Evolutionary conservation across 2,797 vertebrate species (phyloP).

Genomic region (Danio jaintianensis): DNA sequence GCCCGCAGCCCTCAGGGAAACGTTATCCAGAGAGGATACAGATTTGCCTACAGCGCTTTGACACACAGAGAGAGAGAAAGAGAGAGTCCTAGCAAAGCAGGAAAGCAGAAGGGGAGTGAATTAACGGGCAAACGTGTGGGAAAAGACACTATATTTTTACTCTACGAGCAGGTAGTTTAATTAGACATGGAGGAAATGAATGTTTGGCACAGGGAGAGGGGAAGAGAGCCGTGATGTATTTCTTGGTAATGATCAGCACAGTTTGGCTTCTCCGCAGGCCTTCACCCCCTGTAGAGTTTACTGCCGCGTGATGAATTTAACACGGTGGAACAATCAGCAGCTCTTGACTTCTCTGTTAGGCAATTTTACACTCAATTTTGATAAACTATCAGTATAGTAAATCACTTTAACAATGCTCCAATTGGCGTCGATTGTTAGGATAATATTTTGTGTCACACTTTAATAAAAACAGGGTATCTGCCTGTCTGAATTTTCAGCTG

Average conservation of each 20-base stretch:
- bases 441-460: slow-evolving; percentile 9
- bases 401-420: slow-evolving; percentile 30
- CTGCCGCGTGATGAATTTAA: slow-evolving; percentile 46
- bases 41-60: slow-evolving; percentile 46
- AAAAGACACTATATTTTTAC: slow-evolving; percentile 18
- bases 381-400: slow-evolving; percentile 32
- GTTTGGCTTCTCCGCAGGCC: slow-evolving; percentile 39
- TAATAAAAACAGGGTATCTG: background rate
- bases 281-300: slow-evolving; percentile 40
- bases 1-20: slow-evolving; percentile 28
- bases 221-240: slow-evolving; percentile 34
- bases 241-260: slow-evolving; percentile 48
- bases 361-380: slow-evolving; percentile 46
- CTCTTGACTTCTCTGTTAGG: slow-evolving; percentile 45
- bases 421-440: slow-evolving; percentile 3
- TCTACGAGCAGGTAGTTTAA: slow-evolving; percentile 36
- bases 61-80: background rate
- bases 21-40: slow-evolving; percentile 34
- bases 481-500: background rate
- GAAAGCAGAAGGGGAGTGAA: slow-evolving; percentile 21
- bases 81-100: background rate
- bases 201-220: slow-evolving; percentile 29
- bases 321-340: slow-evolving; percentile 42
- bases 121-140: slow-evolving; percentile 18
- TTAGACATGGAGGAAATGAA: slow-evolving; percentile 37